Conservation (phyloP, 2,797 vertebrate genomes). For the Sebastes miniatus region DNA sequence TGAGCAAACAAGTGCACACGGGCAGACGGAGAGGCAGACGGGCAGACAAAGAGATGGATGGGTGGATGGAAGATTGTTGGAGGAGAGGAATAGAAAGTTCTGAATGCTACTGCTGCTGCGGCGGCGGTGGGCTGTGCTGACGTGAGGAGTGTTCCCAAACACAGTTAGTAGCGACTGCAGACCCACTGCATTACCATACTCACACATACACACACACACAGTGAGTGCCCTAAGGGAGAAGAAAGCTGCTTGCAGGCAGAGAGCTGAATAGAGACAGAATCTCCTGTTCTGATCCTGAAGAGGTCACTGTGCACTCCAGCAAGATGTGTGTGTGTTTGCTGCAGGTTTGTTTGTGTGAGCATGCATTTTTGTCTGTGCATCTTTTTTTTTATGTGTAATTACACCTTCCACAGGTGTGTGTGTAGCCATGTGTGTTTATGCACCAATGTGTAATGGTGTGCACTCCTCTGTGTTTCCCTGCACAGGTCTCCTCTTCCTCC, state of each 20-base stretch:
- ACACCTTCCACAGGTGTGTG: constrained; percentile 50
- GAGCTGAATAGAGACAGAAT: constrained; percentile 65
- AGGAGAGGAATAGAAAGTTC: constrained; percentile 71
- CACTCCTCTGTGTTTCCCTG: constrained; percentile 1
- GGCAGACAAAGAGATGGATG: constrained; percentile 62
- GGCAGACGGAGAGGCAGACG: constrained; percentile 32
- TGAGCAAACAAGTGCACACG: constrained; percentile 32
- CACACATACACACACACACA: constrained; percentile 27
- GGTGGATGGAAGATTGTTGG: constrained; percentile 57
- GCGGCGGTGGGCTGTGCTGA: constrained; percentile 76
- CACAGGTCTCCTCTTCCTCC: constrained; percentile 30
- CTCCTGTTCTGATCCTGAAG: constrained; percentile 66
- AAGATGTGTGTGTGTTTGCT: constrained; percentile 9
- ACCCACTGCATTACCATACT: constrained; percentile 73
- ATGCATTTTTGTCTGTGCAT: neutral
- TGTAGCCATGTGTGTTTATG: neutral
- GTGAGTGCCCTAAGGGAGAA: constrained; percentile 48
- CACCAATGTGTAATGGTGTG: constrained; percentile 7
- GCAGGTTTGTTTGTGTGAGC: constrained; percentile 4
- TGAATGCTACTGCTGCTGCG: constrained; percentile 67
- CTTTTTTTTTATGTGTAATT: neutral
- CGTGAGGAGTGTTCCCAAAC: constrained; percentile 81
- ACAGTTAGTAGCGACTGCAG: constrained; percentile 72
- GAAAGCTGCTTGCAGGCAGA: constrained; percentile 52
- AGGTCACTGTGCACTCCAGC: constrained; percentile 69